phyloP scores from a whole-genome alignment of 1,140 invertebrate species.

The Calephelis nemesis region DNA sequence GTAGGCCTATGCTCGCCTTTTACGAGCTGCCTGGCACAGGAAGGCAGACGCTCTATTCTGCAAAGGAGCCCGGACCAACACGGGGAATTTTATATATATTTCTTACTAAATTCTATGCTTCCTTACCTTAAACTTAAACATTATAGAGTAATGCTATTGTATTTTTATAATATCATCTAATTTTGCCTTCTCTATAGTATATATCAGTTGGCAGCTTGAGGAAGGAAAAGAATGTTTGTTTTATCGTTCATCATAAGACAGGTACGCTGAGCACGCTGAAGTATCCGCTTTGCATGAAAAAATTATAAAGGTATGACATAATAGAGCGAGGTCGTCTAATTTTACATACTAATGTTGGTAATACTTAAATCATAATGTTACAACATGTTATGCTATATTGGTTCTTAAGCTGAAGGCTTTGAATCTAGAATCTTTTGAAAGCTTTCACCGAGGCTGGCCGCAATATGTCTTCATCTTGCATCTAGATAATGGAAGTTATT shows the following conservation, averaged over 20 bases:
- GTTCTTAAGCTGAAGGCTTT: background rate
- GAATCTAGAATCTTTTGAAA: background rate
- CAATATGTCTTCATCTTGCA: constrained; percentile 39
- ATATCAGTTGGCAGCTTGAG: background rate
- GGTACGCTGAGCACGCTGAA: background rate
- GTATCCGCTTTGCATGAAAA: constrained; percentile 12
- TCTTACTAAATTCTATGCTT: too few relatives aligned
- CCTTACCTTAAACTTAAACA: too few relatives aligned
- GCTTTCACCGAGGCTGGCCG: background rate
- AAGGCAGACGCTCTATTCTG: too few relatives aligned
- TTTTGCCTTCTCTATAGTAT: background rate
- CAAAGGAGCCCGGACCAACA: too few relatives aligned
- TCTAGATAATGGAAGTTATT: constrained; percentile 39
- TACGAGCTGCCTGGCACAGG: too few relatives aligned
- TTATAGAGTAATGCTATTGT: too few relatives aligned
- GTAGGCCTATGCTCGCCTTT: too few relatives aligned
- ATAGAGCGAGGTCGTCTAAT: constrained; percentile 19
- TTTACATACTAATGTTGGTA: constrained; percentile 21
- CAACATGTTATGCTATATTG: background rate
- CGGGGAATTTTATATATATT: too few relatives aligned
- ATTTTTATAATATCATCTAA: too few relatives aligned
- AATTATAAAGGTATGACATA: constrained; percentile 23
- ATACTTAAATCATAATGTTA: constrained; percentile 10
- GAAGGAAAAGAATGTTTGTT: background rate
- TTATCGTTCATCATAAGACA: background rate